phyloP scores from a whole-genome alignment of 2,797 vertebrate genomes.

The Pangasius djambal region DNA sequence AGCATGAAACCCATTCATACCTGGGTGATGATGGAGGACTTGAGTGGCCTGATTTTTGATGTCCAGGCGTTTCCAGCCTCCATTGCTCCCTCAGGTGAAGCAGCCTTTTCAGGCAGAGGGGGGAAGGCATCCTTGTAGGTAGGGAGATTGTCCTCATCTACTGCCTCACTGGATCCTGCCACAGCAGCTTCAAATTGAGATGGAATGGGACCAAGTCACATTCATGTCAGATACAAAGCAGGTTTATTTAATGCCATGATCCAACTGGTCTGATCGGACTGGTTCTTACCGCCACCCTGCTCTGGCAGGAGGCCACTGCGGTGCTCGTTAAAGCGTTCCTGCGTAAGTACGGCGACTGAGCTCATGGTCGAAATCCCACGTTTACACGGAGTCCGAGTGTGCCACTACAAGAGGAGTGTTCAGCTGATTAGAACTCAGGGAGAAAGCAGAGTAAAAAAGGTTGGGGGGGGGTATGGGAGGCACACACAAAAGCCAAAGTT shows the following conservation, averaged over 20 bases:
- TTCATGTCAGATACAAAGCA: neutral
- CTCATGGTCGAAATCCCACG: conserved; percentile 96
- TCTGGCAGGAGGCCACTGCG: conserved; percentile 94
- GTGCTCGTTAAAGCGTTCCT: conserved; percentile 99
- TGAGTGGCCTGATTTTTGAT: conserved; percentile 92
- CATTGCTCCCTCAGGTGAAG: conserved; percentile 85
- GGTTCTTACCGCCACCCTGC: conserved; percentile 82
- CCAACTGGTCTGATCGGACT: neutral
- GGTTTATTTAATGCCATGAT: neutral
- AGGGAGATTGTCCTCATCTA: conserved; percentile 94
- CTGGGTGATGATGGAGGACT: conserved; percentile 99
- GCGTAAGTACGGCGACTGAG: conserved; percentile 99
- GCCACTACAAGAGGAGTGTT: conserved; percentile 76
- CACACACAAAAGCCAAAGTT: neutral
- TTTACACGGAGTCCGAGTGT: conserved; percentile 93
- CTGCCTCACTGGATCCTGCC: conserved; percentile 84
- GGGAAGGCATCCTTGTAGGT: conserved; percentile 99
- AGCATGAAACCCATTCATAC: conserved; percentile 63
- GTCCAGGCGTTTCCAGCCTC: conserved; percentile 92
- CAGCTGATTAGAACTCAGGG: neutral
- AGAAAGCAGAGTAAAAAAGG: neutral
- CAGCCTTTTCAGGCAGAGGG: conserved; percentile 95
- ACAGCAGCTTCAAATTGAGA: conserved; percentile 61
- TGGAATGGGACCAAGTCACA: neutral
- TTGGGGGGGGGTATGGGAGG: neutral